Evolutionary conservation across 2,113 vertebrate genomes (phyloP), one percentile per base, ranked within the genome.

Genomic region (Coryphaenoides rupestris): DNA sequence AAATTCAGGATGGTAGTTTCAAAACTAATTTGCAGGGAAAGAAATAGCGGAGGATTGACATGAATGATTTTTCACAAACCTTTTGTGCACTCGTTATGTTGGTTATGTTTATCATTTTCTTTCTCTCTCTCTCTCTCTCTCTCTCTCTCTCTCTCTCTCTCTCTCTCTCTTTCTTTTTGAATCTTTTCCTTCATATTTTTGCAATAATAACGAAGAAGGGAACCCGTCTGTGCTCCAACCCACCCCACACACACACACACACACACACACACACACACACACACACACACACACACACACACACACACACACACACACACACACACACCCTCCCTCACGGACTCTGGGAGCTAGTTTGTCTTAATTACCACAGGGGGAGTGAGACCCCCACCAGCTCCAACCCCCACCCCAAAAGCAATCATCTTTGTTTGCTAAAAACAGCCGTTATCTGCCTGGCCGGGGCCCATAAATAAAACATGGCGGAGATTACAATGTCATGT

Each of bases 361-460:
- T 93, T 93, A 93, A 94, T 94, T 92, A 92, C 91, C 89, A 91
- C 84, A 87, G 92, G 91, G 91, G 47, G 75, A 89, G 88, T 84
- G 71, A 83, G 86, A 33, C 28, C 28, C 28, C 28, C 28, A 33
- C 28, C 28, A 33, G 3, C 24, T 3, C 28, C 28, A 33, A 3
- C 28, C 28, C 28, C 78, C 62, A 91, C 86, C 90, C 90, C 91
- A 81, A 82, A 92, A 92, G 92, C 91, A 93, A 92, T 94, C 91
- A 92, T 92, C 90, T 93, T 89, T 92, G 91, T 93, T 93, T 93
- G 92, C 92, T 94, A 91, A 93, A 91, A 91, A 90, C 88, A 89
- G 77, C 77, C 70, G 69, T 89, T 91, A 87, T 89, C 88, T 85
- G 81, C 77, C 70, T 76, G 67, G 47, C 84, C 75, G 65, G 81